Base-by-base conservation (phyloP, 2,888 invertebrate genomes). In the Oscheius myriophilus region DNA sequence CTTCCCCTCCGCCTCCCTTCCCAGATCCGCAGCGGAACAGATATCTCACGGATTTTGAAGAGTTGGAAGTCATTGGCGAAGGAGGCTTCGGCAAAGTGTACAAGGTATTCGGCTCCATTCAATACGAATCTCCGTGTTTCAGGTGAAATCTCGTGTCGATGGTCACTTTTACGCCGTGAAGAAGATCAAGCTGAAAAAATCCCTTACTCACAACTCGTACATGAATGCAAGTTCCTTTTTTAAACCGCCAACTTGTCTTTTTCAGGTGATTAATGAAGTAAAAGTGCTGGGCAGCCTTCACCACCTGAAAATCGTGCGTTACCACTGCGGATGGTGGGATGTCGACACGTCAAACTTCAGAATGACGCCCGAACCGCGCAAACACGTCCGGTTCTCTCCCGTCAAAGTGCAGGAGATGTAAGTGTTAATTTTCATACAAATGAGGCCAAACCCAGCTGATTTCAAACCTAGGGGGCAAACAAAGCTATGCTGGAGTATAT, bases 261-360 rank as follows among this genome's bases (percentile, higher is more conserved):
- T 83, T 57, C 82, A 87, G 86, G 79, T 86, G 39, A 65, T 87
- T 41, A 71, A 86, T 43, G 87, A 87, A 73, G 87, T 87, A 52
- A 86, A 86, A 69, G 82, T 86, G 0, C 66, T 87, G 53, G 87
- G 87, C 0, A 80, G 72, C 33, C 71, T 87, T 49, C 80, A 81
- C 12, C 87, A 87, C 69, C 75, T 75, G 11, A 84, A 87, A 62
- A 83, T 88, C 52, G 86, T 88, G 7, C 85, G 87, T 14, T 88
- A 88, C 71, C 86, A 88, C 69, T 81, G 82, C 49, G 86, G 87
- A 16, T 88, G 88, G 88, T 77, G 88, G 52, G 87, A 88, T 55
- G 45, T 85, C 71, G 82, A 82, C 14, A 26, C 46, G 49, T 18
- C 23, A 6, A 9, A 2, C 14, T 58, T 39, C 42, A 25, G 21